These are phyloP conservation scores for Trachops cirrhosus DNA, from an alignment of 2,797 vertebrate species.

Conservation along the genomic window DNA sequence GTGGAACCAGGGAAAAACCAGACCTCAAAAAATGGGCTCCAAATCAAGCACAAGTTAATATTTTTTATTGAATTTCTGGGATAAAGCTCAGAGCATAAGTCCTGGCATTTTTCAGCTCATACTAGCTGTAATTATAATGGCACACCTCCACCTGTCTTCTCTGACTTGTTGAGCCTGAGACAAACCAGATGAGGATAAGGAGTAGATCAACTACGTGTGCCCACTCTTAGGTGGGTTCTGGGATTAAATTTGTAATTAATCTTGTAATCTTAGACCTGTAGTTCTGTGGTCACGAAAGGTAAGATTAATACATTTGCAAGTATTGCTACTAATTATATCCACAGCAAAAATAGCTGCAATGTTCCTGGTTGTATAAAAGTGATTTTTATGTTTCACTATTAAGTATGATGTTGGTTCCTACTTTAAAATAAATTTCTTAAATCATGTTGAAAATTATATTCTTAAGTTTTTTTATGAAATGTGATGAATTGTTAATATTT, in stretches of 20 bases:
- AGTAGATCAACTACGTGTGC: background rate
- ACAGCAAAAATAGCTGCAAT: background rate
- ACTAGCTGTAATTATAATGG: background rate
- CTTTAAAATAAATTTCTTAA: background rate
- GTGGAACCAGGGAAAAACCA: background rate
- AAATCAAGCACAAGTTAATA: slow-evolving; percentile 24
- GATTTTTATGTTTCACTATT: background rate
- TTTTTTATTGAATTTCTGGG: slow-evolving; percentile 10
- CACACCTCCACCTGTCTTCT: background rate
- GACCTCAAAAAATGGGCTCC: background rate
- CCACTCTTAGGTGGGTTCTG: background rate
- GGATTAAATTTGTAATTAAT: slow-evolving; percentile 15
- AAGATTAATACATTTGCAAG: background rate
- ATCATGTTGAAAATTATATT: background rate
- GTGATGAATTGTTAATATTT: background rate
- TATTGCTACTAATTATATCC: slow-evolving; percentile 7
- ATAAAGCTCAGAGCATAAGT: background rate
- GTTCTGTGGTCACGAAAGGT: background rate
- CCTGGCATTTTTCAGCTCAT: background rate
- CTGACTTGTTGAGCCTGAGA: background rate
- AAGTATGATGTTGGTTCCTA: background rate
- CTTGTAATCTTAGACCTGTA: slow-evolving; percentile 29
- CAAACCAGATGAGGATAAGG: background rate
- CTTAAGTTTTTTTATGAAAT: background rate
- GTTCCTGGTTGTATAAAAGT: background rate